Percentiles rank a stretch among this genome's conserved stretches.
These are phyloP conservation scores for Tetramorium simillimum DNA, from an alignment of 1,140 invertebrate genomes.

Conservation along the genomic window DNA sequence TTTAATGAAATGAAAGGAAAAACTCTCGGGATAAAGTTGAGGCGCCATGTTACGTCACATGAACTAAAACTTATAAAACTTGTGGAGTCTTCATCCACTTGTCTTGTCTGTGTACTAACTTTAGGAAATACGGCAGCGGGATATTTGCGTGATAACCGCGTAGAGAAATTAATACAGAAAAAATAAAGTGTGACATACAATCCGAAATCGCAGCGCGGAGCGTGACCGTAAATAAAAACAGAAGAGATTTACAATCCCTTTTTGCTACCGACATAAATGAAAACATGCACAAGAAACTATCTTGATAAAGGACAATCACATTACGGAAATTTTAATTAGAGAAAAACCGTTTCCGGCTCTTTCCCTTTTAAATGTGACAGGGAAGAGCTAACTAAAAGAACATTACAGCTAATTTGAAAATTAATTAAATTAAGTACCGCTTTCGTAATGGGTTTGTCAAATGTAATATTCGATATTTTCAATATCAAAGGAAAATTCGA, in stretches of 20 bases:
- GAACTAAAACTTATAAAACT: slow-evolving; percentile 61
- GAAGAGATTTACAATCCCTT: slow-evolving; percentile 18
- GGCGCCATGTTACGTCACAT: slow-evolving; percentile 43
- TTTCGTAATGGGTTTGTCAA: slow-evolving; percentile 60
- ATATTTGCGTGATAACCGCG: slow-evolving; percentile 30
- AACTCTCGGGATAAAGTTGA: slow-evolving; percentile 45
- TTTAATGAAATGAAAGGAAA: slow-evolving; percentile 63
- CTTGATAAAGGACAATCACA: slow-evolving; percentile 49
- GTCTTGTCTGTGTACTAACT: slow-evolving; percentile 49
- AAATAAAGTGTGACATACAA: neutral
- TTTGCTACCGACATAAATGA: slow-evolving; percentile 27
- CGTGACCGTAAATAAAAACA: neutral
- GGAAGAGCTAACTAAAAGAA: slow-evolving; percentile 58
- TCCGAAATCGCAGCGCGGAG: slow-evolving; percentile 5
- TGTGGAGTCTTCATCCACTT: slow-evolving; percentile 42
- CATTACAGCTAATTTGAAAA: slow-evolving; percentile 60
- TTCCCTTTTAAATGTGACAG: slow-evolving; percentile 50
- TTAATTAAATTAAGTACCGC: slow-evolving; percentile 61
- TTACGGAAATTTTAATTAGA: slow-evolving; percentile 60
- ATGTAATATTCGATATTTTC: slow-evolving; percentile 63
- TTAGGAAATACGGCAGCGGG: slow-evolving; percentile 10
- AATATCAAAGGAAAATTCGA: slow-evolving; percentile 62
- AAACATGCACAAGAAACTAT: slow-evolving; percentile 44
- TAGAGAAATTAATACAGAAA: slow-evolving; percentile 18
- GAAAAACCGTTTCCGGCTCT: slow-evolving; percentile 38